Evolutionary conservation across 2,888 invertebrate genomes (phyloP), one percentile per base, ranked within the genome.

Genomic region (Hyppa rectilinea): DNA sequence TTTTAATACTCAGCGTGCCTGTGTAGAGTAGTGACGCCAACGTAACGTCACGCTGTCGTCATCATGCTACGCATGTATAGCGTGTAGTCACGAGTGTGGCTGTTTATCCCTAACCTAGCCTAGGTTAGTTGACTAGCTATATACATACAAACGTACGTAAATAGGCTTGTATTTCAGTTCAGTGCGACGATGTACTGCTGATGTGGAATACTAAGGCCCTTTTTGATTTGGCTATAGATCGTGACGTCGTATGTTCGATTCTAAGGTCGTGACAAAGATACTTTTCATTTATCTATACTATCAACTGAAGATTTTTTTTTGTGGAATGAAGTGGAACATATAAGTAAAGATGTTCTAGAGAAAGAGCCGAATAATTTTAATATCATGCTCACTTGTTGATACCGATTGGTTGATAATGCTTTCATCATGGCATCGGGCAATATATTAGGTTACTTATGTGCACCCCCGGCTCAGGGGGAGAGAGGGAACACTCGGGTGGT

Each of bases 21-120:
- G 17, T n/a, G n/a, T n/a, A 7, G n/a, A 12, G 20, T 10, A 0
- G 45, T 31, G 9, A 14, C 4, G 20, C 2, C n/a, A n/a, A n/a
- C n/a, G n/a, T 58, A 67, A 31, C 53, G 58, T 58, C 56, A 66
- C 2, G 34, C 9, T 60, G n/a, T 23, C 71, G 49, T 58, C 63
- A 62, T 38, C 34, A 31, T 4, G 23, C 12, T 12, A 20, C n/a
- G 26, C 31, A n/a, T 34, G 49, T 40, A 20, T 4, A 12, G 53
- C 47, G 58, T 9, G 36, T n/a, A 38, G 26, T 20, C 26, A 31
- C 17, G 31, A 45, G 20, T 23, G 26, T 38, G 17, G 38, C 34
- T 40, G 50, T 34, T 59, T 29, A 40, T 65, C 20, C 38, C 26
- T 20, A 74, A 20, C 4, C 23, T 29, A 58, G 23, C 20, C 14